Percentiles rank a stretch among this genome's conserved stretches.
These are phyloP conservation scores for Batillaria attramentaria DNA, from an alignment of 1,140 invertebrate genomes.

Conservation along the genomic window DNA sequence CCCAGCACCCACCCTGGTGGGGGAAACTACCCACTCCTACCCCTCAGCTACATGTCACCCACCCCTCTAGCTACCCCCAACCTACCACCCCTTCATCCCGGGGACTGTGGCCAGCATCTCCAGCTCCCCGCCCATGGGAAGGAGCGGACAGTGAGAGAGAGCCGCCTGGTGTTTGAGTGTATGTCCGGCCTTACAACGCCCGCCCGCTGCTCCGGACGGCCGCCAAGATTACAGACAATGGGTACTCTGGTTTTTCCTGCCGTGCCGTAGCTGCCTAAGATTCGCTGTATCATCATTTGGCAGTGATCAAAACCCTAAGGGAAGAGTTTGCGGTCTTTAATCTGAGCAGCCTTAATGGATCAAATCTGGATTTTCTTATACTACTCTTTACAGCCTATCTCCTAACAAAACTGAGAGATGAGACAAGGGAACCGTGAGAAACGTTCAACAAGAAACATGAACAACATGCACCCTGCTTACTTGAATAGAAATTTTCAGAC, in stretches of 20 bases:
- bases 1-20: not conserved
- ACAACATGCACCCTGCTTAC: too few relatives aligned
- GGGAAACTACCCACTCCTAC: not conserved
- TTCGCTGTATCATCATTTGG: conserved; percentile 29
- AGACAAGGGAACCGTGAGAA: too few relatives aligned
- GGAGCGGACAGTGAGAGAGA: not conserved
- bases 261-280: conserved; percentile 22
- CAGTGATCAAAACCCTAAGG: not conserved
- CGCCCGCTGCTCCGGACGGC: conserved; percentile 8
- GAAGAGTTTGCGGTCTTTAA: too few relatives aligned
- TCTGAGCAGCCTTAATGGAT: too few relatives aligned
- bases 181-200: conserved; percentile 32
- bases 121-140: not conserved
- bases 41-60: not conserved
- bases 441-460: too few relatives aligned
- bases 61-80: not conserved
- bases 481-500: too few relatives aligned
- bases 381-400: too few relatives aligned
- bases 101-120: conserved; percentile 22
- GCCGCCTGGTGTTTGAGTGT: conserved; percentile 17
- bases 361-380: too few relatives aligned
- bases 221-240: conserved; percentile 34
- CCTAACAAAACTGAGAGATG: too few relatives aligned
- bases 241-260: conserved; percentile 22
- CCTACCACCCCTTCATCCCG: not conserved